phyloP scores from a whole-genome alignment of 2,888 invertebrate genomes.

The Athalia circularis region DNA sequence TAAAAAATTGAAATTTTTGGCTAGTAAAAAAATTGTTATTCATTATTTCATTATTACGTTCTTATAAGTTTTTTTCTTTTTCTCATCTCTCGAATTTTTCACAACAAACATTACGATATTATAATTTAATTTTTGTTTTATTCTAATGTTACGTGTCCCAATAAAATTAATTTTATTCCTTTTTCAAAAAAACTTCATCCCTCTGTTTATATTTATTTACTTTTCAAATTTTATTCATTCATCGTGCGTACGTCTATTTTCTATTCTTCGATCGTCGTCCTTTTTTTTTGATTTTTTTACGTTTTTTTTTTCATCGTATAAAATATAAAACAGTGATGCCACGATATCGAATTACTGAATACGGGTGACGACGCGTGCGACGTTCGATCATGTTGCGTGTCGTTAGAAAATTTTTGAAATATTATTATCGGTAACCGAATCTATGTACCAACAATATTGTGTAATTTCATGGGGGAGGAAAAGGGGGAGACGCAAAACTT shows the following conservation, averaged over 20 bases:
- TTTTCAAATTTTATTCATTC: background rate
- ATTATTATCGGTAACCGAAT: background rate
- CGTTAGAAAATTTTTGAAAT: background rate
- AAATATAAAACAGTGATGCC: background rate
- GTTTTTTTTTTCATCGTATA: background rate
- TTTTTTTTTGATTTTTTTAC: background rate
- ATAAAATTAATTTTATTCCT: conserved; percentile 19
- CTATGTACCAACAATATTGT: conserved; percentile 10
- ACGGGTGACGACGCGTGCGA: too few relatives aligned
- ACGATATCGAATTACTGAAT: conserved; percentile 5
- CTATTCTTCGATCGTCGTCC: background rate
- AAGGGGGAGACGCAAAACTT: background rate
- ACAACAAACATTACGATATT: conserved; percentile 23
- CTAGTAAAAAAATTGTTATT: too few relatives aligned
- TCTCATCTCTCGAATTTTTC: conserved; percentile 2
- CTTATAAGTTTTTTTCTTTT: background rate
- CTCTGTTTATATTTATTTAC: conserved; percentile 3
- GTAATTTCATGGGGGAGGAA: conserved; percentile 16
- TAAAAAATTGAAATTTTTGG: too few relatives aligned
- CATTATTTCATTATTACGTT: too few relatives aligned
- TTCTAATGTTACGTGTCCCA: background rate
- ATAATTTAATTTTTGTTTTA: conserved; percentile 22
- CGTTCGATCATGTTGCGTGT: conserved; percentile 24
- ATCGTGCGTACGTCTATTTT: background rate
- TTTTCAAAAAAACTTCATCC: conserved; percentile 3